phyloP scores from a whole-genome alignment of 2,888 invertebrate species.

The Campaea margaritaria region DNA sequence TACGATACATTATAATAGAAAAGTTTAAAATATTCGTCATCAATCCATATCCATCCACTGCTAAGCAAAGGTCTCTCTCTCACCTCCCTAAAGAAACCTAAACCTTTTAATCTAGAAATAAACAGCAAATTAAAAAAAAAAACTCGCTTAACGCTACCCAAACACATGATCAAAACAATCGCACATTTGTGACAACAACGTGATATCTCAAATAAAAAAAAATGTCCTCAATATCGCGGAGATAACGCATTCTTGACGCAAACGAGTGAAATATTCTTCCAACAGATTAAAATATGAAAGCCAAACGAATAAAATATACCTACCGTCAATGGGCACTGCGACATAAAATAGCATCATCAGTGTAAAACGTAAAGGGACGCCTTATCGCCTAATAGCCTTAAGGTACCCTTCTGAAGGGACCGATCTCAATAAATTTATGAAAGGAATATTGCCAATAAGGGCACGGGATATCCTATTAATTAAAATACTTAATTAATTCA shows the following conservation, averaged over 20 bases:
- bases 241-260: too few species aligned
- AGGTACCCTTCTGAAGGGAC: conserved; percentile 73
- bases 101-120: too few species aligned
- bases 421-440: conserved; percentile 84
- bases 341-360: conserved; percentile 64
- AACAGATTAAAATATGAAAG: conserved; percentile 18
- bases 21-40: too few species aligned
- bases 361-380: conserved; percentile 47
- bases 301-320: conserved; percentile 36
- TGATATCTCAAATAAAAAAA: too few species aligned
- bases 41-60: too few species aligned
- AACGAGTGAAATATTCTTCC: conserved; percentile 2
- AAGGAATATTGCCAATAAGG: conserved; percentile 85
- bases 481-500: conserved; percentile 86
- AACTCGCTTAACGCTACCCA: not conserved
- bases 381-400: conserved; percentile 74
- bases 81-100: too few species aligned
- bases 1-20: too few species aligned
- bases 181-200: too few species aligned
- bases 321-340: conserved; percentile 31
- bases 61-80: too few species aligned
- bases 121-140: too few species aligned
- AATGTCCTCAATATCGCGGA: too few species aligned
- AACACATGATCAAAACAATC: not conserved
- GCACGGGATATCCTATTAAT: conserved; percentile 83